Base-by-base conservation (phyloP, 2,888 invertebrate species). In the Thera obeliscata region DNA sequence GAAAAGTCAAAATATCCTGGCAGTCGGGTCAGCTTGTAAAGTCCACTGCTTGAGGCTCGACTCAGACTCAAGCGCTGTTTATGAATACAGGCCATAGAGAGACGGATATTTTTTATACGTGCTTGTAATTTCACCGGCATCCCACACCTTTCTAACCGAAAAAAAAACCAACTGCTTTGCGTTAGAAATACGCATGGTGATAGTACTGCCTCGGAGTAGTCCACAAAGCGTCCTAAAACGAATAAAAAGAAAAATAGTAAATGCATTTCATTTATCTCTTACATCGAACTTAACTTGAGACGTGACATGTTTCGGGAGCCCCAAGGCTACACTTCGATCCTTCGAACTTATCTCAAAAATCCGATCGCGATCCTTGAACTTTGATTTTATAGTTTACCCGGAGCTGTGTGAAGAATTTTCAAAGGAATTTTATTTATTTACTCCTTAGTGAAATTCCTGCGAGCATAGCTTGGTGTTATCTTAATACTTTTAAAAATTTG, bases 351-450 rank as follows among this genome's bases (percentile, higher is more conserved):
- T 80, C 77, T 72, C 56, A 71, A 73, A 78, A 76, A 79, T 77
- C 79, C 78, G 76, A 79, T 78, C 76, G 64, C 66, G 76, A 77
- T 72, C 78, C 67, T 74, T 67, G 76, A 78, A 77, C 78, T 83
- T 76, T 76, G 81, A 81, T 83, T 81, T 81, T 83, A 78, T 77
- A 79, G 76, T 80, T 77, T 76, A 66, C 68, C 68, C 63, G 52
- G 59, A 74, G 73, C 63, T 58, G 41, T 56, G 38, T 62, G 50
- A 48, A 59, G 65, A 66, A 61, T 54, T 56, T 55, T 54, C 52
- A 41, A 7, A 38, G 33, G 61, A 41, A 48, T 65, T 62, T 56
- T 56, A 49, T 62, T 56, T 33, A 52, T 52, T 74, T 59, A 58
- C 57, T 22, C 22, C 22, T 22, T 54, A 49, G n/a, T 12, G 33